phyloP scores from a whole-genome alignment of 2,113 vertebrate species.

The Rallus limicola region DNA sequence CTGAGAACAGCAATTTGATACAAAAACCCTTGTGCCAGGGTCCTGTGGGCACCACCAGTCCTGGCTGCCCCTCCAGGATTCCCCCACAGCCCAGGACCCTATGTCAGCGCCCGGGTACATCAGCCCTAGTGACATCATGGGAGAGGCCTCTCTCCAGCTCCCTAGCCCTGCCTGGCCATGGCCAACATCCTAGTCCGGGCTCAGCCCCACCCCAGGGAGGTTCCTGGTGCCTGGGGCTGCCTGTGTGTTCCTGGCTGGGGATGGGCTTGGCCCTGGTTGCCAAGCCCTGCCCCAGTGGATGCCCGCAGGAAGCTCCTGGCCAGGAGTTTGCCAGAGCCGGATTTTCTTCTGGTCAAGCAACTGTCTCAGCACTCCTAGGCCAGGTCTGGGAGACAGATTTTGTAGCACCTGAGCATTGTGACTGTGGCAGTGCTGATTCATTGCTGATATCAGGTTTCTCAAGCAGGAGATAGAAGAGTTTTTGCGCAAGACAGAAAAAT shows the following conservation, averaged over 20 bases:
- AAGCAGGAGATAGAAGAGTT: not conserved
- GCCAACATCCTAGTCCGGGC: too few species aligned
- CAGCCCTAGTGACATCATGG: not conserved
- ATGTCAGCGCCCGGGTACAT: rapidly evolving
- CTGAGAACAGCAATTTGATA: not conserved
- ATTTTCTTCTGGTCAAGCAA: not conserved
- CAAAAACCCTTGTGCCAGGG: not conserved
- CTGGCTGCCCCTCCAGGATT: not conserved
- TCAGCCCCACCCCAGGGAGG: not conserved
- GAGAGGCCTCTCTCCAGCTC: rapidly evolving
- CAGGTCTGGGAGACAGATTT: not conserved
- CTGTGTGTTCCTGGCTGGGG: too few species aligned
- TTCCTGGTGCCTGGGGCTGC: rapidly evolving
- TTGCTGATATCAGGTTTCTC: not conserved
- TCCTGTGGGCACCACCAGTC: rapidly evolving
- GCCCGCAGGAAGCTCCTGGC: not conserved
- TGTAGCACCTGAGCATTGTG: not conserved
- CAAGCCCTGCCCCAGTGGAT: not conserved
- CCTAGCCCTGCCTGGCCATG: not conserved
- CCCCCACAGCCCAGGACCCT: not conserved
- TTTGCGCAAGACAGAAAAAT: not conserved
- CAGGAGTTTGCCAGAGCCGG: not conserved
- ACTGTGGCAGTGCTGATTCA: not conserved
- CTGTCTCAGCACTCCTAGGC: not conserved
- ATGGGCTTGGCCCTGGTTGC: not conserved